phyloP scores from a whole-genome alignment of 2,797 vertebrate species.

The Scomberomorus guttatus region DNA sequence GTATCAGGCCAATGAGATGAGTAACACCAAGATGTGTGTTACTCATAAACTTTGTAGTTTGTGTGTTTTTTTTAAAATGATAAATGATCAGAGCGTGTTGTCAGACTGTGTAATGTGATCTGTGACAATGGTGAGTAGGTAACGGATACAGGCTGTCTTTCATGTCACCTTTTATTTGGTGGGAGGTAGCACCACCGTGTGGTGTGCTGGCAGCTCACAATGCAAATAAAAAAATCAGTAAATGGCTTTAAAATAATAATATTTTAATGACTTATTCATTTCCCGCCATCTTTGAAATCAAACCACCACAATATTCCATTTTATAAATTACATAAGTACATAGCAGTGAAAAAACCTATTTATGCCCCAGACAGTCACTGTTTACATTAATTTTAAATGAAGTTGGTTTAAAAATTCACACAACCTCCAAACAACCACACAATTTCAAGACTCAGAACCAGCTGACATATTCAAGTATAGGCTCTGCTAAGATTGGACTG shows the following conservation, averaged over 20 bases:
- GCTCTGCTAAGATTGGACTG: not conserved
- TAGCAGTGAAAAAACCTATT: conserved; percentile 7
- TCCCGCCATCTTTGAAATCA: not conserved
- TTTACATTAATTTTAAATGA: conserved; percentile 45
- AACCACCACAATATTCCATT: conserved; percentile 31
- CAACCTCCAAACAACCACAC: not conserved
- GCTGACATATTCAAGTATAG: not conserved
- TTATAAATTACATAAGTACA: conserved; percentile 64
- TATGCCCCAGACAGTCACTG: not conserved
- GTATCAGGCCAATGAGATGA: not conserved
- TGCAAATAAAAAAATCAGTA: not conserved
- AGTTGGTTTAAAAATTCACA: conserved; percentile 13
- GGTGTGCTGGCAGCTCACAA: not conserved
- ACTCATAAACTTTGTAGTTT: conserved; percentile 4
- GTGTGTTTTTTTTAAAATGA: not conserved
- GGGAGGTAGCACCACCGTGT: conserved; percentile 59
- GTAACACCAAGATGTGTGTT: not conserved
- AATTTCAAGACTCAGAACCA: conserved; percentile 7
- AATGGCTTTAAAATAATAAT: conserved; percentile 15
- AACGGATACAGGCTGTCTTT: not conserved
- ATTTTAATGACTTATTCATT: conserved; percentile 17
- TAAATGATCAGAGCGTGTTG: not conserved
- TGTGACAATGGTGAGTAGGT: not conserved
- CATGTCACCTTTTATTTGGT: not conserved
- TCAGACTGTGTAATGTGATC: not conserved